Percentiles rank a stretch among this genome's conserved stretches.
phyloP scores from a whole-genome alignment of 2,797 vertebrate species.

The Oceanodroma leucorhoa region DNA sequence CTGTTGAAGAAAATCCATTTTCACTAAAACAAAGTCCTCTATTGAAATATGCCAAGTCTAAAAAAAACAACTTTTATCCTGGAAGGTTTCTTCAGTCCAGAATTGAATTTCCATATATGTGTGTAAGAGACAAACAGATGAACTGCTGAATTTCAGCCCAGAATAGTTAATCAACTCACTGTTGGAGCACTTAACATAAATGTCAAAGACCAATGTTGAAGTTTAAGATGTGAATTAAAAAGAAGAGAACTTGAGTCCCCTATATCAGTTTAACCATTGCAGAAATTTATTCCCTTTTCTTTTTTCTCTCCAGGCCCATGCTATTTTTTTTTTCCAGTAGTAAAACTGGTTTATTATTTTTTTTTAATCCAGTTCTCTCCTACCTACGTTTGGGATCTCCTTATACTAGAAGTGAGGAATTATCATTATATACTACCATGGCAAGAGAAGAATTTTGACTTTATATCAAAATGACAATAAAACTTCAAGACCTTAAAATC shows the following conservation, averaged over 20 bases:
- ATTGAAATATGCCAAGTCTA: neutral
- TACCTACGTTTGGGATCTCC: fast-evolving
- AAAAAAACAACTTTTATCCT: neutral
- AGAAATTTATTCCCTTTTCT: neutral
- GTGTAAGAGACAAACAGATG: neutral
- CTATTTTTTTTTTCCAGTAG: neutral
- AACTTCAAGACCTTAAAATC: neutral
- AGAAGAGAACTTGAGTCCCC: neutral
- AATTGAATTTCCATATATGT: neutral
- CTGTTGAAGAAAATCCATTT: neutral
- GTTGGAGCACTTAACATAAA: neutral
- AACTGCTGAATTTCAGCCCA: neutral
- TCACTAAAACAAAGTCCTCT: neutral
- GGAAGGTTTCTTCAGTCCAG: neutral
- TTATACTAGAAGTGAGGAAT: neutral
- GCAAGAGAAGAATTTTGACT: neutral
- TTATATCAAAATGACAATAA: neutral
- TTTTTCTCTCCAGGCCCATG: neutral
- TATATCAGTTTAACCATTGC: neutral
- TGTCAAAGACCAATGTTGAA: neutral
- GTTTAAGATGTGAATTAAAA: neutral
- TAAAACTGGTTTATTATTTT: neutral
- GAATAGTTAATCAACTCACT: neutral
- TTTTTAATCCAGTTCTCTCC: neutral
- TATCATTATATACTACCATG: neutral